These are phyloP conservation scores for Elmis aenea DNA, from an alignment of 2,888 invertebrate genomes.

Conservation along the genomic window DNA sequence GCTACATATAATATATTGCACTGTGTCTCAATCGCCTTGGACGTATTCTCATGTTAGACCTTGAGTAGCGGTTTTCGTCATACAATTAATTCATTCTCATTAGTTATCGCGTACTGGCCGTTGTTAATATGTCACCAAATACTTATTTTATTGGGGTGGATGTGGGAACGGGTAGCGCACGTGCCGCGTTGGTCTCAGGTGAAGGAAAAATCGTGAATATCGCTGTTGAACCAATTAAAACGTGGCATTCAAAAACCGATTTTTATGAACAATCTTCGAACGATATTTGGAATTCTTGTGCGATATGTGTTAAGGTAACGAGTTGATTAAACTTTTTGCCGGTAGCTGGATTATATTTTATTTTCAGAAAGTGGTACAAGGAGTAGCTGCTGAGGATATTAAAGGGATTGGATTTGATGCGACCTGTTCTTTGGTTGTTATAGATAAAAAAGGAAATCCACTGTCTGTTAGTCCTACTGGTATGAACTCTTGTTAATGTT, in stretches of 20 bases:
- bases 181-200: slow-evolving; percentile 74
- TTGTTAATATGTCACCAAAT: slow-evolving; percentile 3
- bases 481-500: too few relatives aligned
- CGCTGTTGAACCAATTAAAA: slow-evolving; percentile 62
- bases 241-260: slow-evolving; percentile 71
- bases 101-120: too few relatives aligned
- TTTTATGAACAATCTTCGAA: slow-evolving; percentile 89
- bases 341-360: background rate
- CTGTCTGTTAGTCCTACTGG: slow-evolving; percentile 65
- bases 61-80: too few relatives aligned
- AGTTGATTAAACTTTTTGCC: background rate
- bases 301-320: slow-evolving; percentile 68
- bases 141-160: slow-evolving; percentile 80
- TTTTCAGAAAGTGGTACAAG: slow-evolving; percentile 57
- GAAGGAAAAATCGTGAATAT: slow-evolving; percentile 63
- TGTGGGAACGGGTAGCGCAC: slow-evolving; percentile 87
- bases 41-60: too few relatives aligned
- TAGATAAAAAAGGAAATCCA: slow-evolving; percentile 66
- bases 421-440: slow-evolving; percentile 84
- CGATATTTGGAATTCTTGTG: slow-evolving; percentile 79
- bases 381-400: slow-evolving; percentile 54
- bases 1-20: too few relatives aligned
- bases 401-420: slow-evolving; percentile 93
- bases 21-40: too few relatives aligned
- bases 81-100: too few relatives aligned